A percentile compares a stretch with the other conserved stretches of the same genome.
These are phyloP conservation scores for Ypsolopha sequella DNA, from an alignment of 2,888 invertebrate genomes.

Conservation along the genomic window DNA sequence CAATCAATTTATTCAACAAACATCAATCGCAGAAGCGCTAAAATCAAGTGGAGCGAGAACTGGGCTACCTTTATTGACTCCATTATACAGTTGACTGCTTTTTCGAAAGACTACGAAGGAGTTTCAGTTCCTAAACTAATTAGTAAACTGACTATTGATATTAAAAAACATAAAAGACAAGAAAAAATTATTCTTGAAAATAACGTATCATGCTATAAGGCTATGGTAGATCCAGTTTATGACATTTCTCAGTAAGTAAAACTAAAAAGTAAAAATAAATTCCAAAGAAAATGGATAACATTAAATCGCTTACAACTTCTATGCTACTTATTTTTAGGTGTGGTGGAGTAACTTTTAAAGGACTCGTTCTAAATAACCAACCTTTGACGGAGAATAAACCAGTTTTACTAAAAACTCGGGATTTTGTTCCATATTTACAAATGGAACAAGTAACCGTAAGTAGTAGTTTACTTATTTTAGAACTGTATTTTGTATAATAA, in stretches of 20 bases:
- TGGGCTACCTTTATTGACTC: constrained; percentile 26
- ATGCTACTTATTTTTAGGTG: neutral
- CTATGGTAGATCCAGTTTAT: neutral
- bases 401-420: neutral
- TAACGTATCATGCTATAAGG: neutral
- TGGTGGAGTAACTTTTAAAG: constrained; percentile 4
- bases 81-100: constrained; percentile 21
- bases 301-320: too few species aligned
- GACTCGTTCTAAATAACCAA: neutral
- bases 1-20: constrained; percentile 17
- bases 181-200: neutral
- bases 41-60: constrained; percentile 19
- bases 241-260: neutral
- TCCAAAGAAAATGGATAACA: too few species aligned
- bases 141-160: constrained; percentile 2
- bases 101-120: constrained; percentile 18
- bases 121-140: constrained; percentile 10
- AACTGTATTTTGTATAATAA: too few species aligned
- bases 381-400: neutral
- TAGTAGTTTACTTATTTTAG: neutral
- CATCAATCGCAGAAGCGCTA: constrained; percentile 14
- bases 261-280: too few species aligned
- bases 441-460: constrained; percentile 4
- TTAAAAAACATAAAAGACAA: neutral
- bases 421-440: constrained; percentile 4